Evolutionary conservation across 2,113 vertebrate species (phyloP), one percentile per base, ranked within the genome.

Genomic region (Poeciliopsis retropinna): DNA sequence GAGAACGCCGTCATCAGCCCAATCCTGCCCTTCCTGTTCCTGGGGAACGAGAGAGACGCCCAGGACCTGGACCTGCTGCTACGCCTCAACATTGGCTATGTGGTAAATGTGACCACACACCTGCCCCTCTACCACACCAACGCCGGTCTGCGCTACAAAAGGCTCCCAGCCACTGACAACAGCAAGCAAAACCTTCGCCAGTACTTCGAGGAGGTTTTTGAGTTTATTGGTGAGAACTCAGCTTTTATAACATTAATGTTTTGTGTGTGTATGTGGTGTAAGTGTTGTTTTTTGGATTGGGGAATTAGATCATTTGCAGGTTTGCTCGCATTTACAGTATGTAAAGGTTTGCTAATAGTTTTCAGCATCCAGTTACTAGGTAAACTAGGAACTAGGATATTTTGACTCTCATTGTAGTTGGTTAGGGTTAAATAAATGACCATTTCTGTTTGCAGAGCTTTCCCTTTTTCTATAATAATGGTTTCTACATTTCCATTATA

Each of bases 161-260:
- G 96, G 64, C 90, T 96, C 41, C 96, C 95, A 0, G 95, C 95
- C 73, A 96, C 95, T 0, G 96, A 96, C 83, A 96, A 94, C 92
- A 95, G 93, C 94, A 96, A 95, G 85, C 96, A 96, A 89, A 96
- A 96, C 90, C 94, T 96, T 61, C 94, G 94, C 32, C 96, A 96
- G 74, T 96, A 96, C 86, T 96, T 96, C 44, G 96, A 96, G 82
- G 95, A 96, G 89, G 96, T 95, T 60, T 96, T 95, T 79, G 96
- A 96, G 82, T 96, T 96, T 75, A 96, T 96, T 51, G 95, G 96
- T 96, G 85, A 92, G 94, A 66, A 0, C 30, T 19, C 31, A 25
- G 63, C 25, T 34, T 30, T 31, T 44, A 19, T 27, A 31, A n/a
- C 25, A 11, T 30, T 64, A 34, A 29, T 60, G 14, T 19, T 5